Evolutionary conservation across 1,140 invertebrate species (phyloP), one percentile per base, ranked within the genome.

Genomic region (Fopius arisanus): DNA sequence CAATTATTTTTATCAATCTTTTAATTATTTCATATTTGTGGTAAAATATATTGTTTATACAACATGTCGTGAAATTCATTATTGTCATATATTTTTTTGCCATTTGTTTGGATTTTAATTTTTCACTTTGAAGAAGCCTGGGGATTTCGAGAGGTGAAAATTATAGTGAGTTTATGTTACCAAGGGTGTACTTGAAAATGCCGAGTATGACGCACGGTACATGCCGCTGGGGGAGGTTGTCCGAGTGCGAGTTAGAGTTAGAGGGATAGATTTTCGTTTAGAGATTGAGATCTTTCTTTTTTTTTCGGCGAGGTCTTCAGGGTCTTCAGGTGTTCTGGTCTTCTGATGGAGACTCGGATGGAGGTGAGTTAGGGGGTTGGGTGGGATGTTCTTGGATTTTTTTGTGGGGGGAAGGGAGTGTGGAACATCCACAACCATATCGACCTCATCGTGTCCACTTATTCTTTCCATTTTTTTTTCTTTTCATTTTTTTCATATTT

Each of bases 1-100:
- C 70, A 67, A 74, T 73, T 76, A 69, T 76, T 73, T 76, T 81
- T 81, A 80, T 78, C 31, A 70, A 81, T 65, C 2, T 65, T 31
- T 65, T 33, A 29, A 29, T 65, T 65, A 16, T 31, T 65, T 65
- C 14, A 29, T n/a, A 33, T 26, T 26, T 48, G 14, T 48, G 23
- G 4, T 14, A 59, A 26, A 59, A 54, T 21, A 14, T 54, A n/a
- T 21, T 19, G 16, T 19, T 54, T 10, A 19, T 2, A 54, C 16
- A 54, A 54, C 23, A 37, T 37, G 33, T 37, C 33, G 33, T 37
- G 33, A 37, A 12, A 37, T 54, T n/a, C 16, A 21, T 54, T 14
- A 54, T 54, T 21, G 19, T 19, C 7, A 21, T 21, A 2, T 54
- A 19, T 54, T 54, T 54, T 54, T 54, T 54, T n/a, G n/a, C n/a